Base-by-base conservation (phyloP, 2,797 vertebrate genomes). In the Mus caroli region DNA sequence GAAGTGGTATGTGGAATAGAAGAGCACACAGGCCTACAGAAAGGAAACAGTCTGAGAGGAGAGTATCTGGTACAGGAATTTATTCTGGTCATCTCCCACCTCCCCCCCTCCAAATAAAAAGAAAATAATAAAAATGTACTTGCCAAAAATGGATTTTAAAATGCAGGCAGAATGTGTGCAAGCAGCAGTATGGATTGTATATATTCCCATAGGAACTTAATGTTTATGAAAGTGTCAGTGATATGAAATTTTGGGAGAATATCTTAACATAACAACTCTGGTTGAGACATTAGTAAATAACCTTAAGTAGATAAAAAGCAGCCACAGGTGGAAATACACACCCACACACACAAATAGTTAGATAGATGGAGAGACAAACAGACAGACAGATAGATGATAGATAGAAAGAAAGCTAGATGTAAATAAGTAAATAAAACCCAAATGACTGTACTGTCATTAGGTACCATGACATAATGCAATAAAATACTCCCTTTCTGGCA, bases 1-100 rank as follows among this genome's bases (percentile, higher is more conserved):
- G 89, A 83, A 7, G 0, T 50, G 10, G 69, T 13, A 78, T 60
- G 6, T 28, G 8, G 85, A 20, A 71, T 60, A 40, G 87, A 94
- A 91, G 91, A 96, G 83, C 89, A 92, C 67, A 77, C 26, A 60
- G 58, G 37, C 71, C 83, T 95, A 67, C 14, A 88, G 91, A 97
- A 82, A 87, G 13, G n/a, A 69, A 88, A 73, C n/a, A 15, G 37
- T 90, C 58, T 80, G 12, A 26, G 1, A 80, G 75, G 84, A 94
- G 92, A 94, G 6, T 78, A 1, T 52, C 34, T 54, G 86, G 50
- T 88, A n/a, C 11, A 88, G 19, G 54, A 71, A 11, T 83, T 75
- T 26, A 83, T 67, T 83, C 43, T 91, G 13, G 20, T 28, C 31
- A 91, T 85, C 12, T 40, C n/a, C 82, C 92, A 34, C 80, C 13